phyloP scores from a whole-genome alignment of 2,797 vertebrate species.

The Prunella strophiata region DNA sequence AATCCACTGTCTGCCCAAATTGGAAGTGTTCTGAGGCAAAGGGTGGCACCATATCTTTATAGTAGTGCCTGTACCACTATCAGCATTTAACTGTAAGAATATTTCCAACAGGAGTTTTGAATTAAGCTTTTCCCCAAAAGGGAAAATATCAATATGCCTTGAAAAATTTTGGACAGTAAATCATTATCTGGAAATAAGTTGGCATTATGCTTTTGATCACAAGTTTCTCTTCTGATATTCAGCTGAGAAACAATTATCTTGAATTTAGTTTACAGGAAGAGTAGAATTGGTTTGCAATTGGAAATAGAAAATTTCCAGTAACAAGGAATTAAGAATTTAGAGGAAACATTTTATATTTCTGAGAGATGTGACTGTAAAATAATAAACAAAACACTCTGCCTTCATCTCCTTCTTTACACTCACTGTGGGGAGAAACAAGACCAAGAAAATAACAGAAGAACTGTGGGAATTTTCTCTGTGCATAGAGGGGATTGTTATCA shows the following conservation, averaged over 20 bases:
- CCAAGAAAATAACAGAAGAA: not conserved
- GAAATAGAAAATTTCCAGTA: not conserved
- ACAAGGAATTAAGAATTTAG: not conserved
- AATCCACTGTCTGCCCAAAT: not conserved
- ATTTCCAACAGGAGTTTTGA: not conserved
- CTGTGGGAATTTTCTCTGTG: accelerated
- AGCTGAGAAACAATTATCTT: not conserved
- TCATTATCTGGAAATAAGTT: not conserved
- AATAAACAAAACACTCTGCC: not conserved
- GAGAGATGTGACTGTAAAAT: not conserved
- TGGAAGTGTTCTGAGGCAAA: not conserved
- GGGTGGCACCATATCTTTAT: not conserved
- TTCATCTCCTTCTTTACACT: not conserved
- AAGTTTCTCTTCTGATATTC: not conserved
- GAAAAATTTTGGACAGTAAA: not conserved
- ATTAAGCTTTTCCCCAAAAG: not conserved
- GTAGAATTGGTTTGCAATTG: not conserved
- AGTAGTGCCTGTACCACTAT: not conserved
- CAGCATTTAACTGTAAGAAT: not conserved
- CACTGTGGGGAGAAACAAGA: not conserved
- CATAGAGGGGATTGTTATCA: not conserved
- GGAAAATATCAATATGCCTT: not conserved
- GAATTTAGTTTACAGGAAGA: not conserved
- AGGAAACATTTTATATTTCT: not conserved
- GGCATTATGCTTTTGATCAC: not conserved